Conservation (phyloP, 2,888 invertebrate genomes). For the Acrobasis suavella region DNA sequence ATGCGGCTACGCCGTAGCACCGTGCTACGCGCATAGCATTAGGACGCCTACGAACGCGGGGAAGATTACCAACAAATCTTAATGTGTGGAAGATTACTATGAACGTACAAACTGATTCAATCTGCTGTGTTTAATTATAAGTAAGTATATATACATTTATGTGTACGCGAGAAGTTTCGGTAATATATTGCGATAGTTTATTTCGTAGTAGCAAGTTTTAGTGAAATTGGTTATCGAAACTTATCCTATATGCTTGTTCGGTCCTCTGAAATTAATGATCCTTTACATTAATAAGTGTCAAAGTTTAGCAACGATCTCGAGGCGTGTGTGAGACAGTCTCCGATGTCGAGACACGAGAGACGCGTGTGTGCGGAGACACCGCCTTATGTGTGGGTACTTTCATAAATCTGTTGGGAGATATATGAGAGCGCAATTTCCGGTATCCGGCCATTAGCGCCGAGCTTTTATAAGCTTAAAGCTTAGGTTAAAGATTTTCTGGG, state of each 20-base stretch:
- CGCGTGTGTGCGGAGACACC: conserved; percentile 70
- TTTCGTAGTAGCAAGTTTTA: conserved; percentile 30
- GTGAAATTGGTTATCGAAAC: conserved; percentile 36
- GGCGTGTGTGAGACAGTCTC: conserved; percentile 45
- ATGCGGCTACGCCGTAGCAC: conserved; percentile 72
- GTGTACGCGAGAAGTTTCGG: conserved; percentile 5
- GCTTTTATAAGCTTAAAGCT: conserved; percentile 86
- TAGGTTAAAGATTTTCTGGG: conserved; percentile 83
- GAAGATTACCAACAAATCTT: conserved; percentile 11
- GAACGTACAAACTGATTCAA: neutral
- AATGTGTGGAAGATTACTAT: neutral
- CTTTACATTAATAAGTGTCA: conserved; percentile 78
- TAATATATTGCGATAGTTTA: conserved; percentile 16
- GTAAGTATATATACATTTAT: neutral
- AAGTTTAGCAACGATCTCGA: conserved; percentile 59
- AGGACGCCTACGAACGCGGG: conserved; percentile 27
- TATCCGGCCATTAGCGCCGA: conserved; percentile 92
- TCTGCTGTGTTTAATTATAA: neutral
- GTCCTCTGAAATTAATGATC: conserved; percentile 68
- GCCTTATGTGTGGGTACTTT: conserved; percentile 87
- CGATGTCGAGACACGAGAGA: conserved; percentile 37
- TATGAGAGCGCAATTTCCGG: conserved; percentile 95
- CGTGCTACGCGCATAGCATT: conserved; percentile 64
- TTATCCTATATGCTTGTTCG: conserved; percentile 50
- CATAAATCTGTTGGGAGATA: conserved; percentile 95